Evolutionary conservation across 2,888 invertebrate species (phyloP), one percentile per base, ranked within the genome.

Genomic region (Gandaritis pyraliata): DNA sequence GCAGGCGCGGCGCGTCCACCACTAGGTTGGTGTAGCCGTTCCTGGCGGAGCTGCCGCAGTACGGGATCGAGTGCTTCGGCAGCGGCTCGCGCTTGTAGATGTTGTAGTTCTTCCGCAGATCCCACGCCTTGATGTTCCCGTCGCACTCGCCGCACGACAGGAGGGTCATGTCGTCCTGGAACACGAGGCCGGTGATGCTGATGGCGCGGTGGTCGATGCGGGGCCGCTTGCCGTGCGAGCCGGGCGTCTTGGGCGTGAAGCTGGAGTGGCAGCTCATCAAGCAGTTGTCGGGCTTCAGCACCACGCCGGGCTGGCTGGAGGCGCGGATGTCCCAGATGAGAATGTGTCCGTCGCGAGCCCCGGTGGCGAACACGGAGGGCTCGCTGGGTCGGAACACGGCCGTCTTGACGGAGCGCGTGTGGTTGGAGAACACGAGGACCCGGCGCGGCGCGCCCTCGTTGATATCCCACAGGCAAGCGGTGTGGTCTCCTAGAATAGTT

Each of bases 81-180:
- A 94, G 76, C 0, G 97, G 96, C 62, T 95, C 95, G 52, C 94
- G 93, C 76, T 94, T 95, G 72, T 94, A 93, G 4, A 91, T 90
- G 11, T 93, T 94, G 80, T 97, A 97, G 77, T 95, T 96, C 78
- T 97, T 96, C 36, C 98, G 90, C 30, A 97, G 82, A 84, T 98
- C 98, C 97, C 97, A 97, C 1, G 96, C 94, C 87, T 97, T 97
- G 58, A 98, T 95, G 66, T 95, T 88, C 0, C 97, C 97, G 86
- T 98, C 98, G 46, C 96, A 96, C 58, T 97, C 96, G 0, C 97
- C 97, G 77, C 97, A 96, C 0, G 98, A 97, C 47, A 97, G 93
- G 1, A 98, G 89, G 4, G 95, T 95, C 68, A 94, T 85, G 62
- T 95, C 95, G 83, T 97, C 95, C 85, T 96, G 97, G 86, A 97